A percentile compares a stretch with the other conserved stretches of the same genome.
Conservation (phyloP, 2,113 vertebrate species). For the Machaerirhynchus nigripectus region DNA sequence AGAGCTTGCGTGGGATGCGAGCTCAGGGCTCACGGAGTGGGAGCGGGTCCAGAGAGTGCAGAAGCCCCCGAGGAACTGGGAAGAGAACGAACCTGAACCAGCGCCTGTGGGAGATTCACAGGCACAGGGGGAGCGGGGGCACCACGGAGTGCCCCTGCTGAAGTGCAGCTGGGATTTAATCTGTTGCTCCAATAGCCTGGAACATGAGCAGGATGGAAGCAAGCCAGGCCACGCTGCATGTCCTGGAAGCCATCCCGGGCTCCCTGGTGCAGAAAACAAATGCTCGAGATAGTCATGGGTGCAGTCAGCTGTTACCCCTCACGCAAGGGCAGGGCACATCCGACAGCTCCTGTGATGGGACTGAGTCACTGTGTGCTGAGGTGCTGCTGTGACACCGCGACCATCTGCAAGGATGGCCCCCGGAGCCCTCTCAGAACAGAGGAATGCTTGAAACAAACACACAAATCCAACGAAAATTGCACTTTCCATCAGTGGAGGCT, state of each 20-base stretch:
- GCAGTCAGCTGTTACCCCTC: background rate
- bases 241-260: background rate
- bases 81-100: background rate
- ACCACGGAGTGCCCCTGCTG: background rate
- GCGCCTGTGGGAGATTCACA: rapidly evolving
- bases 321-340: background rate
- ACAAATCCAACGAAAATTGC: background rate
- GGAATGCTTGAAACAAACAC: background rate
- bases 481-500: background rate
- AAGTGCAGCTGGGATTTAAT: background rate
- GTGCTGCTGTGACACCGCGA: background rate
- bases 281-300: background rate
- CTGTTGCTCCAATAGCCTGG: background rate
- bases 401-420: background rate
- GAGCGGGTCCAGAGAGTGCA: background rate
- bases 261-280: background rate
- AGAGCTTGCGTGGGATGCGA: background rate
- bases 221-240: background rate
- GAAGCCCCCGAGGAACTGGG: background rate
- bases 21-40: background rate
- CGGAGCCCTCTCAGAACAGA: background rate
- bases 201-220: background rate
- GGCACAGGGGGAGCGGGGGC: background rate
- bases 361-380: background rate
- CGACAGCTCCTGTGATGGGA: background rate